Evolutionary conservation across 2,113 vertebrate genomes (phyloP).

Genomic region (Pelodiscus sinensis): DNA sequence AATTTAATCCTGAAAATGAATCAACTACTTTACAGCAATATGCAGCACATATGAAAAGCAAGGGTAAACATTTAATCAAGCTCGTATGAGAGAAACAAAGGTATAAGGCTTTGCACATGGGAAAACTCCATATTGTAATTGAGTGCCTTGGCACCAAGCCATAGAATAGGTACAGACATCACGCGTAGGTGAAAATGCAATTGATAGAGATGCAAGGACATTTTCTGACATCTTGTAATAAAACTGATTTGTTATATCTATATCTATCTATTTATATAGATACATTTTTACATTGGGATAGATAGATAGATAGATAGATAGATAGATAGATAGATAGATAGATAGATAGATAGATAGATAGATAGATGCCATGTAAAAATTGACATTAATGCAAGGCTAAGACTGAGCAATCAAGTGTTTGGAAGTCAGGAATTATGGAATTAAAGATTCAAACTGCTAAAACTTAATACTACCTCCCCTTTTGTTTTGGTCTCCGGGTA

Average conservation of each 20-base stretch:
- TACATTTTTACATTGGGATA: too few relatives aligned
- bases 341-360: too few relatives aligned
- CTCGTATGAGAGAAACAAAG: constrained; percentile 16
- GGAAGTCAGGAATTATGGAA: not conserved
- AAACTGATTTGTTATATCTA: constrained; percentile 22
- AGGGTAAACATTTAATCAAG: constrained; percentile 12
- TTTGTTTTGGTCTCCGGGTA: not conserved
- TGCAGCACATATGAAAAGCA: not conserved
- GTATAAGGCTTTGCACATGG: constrained; percentile 48
- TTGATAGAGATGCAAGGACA: constrained; percentile 36
- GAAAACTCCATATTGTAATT: constrained; percentile 39
- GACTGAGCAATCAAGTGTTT: not conserved
- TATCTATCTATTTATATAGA: not conserved
- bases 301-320: too few relatives aligned
- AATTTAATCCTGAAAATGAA: constrained; percentile 36
- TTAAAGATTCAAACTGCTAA: not conserved
- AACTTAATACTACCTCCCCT: not conserved
- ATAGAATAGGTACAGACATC: not conserved
- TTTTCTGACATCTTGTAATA: not conserved
- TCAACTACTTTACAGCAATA: not conserved
- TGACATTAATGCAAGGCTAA: not conserved
- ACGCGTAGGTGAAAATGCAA: constrained; percentile 57
- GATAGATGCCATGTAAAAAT: not conserved
- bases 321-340: not conserved
- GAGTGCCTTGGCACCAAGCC: constrained; percentile 38